Evolutionary conservation across 2,888 invertebrate genomes (phyloP), one percentile per base, ranked within the genome.

Genomic region (Leptodirus hochenwartii): DNA sequence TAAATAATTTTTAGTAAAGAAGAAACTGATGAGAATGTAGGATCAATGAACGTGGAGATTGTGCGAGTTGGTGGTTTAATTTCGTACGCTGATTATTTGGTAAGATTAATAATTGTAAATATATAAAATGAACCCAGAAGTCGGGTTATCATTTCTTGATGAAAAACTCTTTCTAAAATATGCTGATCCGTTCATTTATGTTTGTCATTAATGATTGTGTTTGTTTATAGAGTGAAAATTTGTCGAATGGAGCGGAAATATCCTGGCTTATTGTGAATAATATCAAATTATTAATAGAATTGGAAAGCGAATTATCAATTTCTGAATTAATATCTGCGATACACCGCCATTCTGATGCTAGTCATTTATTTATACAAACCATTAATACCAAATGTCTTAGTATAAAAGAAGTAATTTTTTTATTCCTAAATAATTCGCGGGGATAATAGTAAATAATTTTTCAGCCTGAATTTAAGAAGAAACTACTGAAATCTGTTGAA

Each of bases 261-360:
- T 68, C 72, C 0, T 82, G 80, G 80, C 56, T 84, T 6, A 53
- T 85, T n/a, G 68, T 70, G 6, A 74, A 74, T 46, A 67, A 80
- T 35, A 68, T 75, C 0, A 64, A 69, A 40, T 64, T 74, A 22
- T 56, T 82, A 2, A 66, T 81, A 3, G 56, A 61, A 20, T 60
- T 76, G 32, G 65, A 66, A 16, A 52, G 58, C 2, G 80, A 81
- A 46, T 58, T 64, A 0, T 70, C 78, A 0, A 72, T 81, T 4
- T 59, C 59, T 33, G 70, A 73, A 47, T 61, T 74, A 46, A 27
- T 64, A 9, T 43, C 64, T 36, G 64, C 68, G 25, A 57, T 74
- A 17, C 72, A 73, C 46, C 54, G 59, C 32, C 70, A 71, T 39
- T 53, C 68, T 1, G 65, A 68, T 1, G 71, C 77, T 0, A 79